Base-by-base conservation (phyloP, 2,888 invertebrate genomes). In the Pyrrhia umbra region DNA sequence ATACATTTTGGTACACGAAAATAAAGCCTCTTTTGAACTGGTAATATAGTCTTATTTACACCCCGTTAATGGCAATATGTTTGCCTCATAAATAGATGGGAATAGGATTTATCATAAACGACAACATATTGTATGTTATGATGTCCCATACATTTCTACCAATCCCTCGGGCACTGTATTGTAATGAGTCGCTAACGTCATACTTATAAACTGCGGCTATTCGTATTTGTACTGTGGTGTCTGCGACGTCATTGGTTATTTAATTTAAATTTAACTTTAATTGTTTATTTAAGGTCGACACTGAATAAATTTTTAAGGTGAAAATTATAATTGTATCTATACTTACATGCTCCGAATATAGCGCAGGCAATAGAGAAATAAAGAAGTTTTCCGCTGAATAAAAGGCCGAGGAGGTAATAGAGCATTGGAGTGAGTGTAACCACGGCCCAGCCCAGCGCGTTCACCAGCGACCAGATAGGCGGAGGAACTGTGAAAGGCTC, bases 271-370 rank as follows among this genome's bases (percentile, higher is more conserved):
- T 27, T 27, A 9, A 9, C 8, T 9, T 27, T 27, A 27, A 8
- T 27, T 27, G 27, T 27, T 27, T 10, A 27, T n/a, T n/a, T n/a
- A 27, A 27, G 27, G 27, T 27, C 27, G 10, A 27, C 8, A 27
- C 10, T 27, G 27, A 27, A 27, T 27, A 6, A 5, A 25, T 25
- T 25, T 25, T 8, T 8, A 25, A 25, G 8, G 8, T 13, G 5
- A 10, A 8, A 39, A 42, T n/a, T 25, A 34, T 43, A 6, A 47
- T 30, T 6, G n/a, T 6, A 1, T 9, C 25, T 34, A 82, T 92
- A 97, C 98, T 97, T 95, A 98, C 98, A 97, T 84, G 96, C 95
- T 77, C 95, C 92, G 79, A 98, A 96, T 77, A 98, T 96, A 67
- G 96, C 96, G 82, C 96, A 94, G 70, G 96, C 97, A 84, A 97